Percentiles rank a stretch among this genome's conserved stretches.
phyloP scores from a whole-genome alignment of 1,140 invertebrate genomes.

The Temnothorax nylanderi region DNA sequence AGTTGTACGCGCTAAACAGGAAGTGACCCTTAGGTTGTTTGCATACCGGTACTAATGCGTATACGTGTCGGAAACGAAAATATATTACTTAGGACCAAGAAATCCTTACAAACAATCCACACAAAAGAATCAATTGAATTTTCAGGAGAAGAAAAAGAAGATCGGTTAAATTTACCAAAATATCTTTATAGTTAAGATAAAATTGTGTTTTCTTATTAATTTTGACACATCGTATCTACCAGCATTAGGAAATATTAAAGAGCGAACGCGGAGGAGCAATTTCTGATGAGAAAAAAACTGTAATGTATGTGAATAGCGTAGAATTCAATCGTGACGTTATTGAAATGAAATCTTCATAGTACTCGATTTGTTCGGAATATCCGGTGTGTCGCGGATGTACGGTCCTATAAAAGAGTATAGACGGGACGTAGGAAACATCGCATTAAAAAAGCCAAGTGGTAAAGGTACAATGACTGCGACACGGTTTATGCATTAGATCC shows the following conservation, averaged over 20 bases:
- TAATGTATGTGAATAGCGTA: not conserved
- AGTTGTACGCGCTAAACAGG: constrained; percentile 59
- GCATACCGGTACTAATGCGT: constrained; percentile 1
- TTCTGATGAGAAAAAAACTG: not conserved
- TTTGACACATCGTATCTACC: not conserved
- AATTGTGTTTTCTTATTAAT: not conserved
- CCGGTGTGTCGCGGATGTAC: constrained; percentile 28
- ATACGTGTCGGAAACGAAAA: constrained; percentile 24
- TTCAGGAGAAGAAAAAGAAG: not conserved
- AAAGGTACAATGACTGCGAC: constrained; percentile 73
- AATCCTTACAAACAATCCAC: not conserved
- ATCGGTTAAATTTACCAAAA: not conserved
- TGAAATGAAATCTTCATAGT: constrained; percentile 16
- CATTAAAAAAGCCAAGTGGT: constrained; percentile 79
- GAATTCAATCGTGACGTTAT: not conserved
- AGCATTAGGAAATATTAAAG: not conserved
- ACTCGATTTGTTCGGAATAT: constrained; percentile 8
- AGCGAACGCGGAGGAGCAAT: not conserved
- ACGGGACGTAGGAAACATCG: constrained; percentile 68
- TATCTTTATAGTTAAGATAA: not conserved
- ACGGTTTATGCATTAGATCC: constrained; percentile 83
- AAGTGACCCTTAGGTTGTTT: constrained; percentile 56
- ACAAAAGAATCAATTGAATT: not conserved
- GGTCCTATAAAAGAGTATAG: constrained; percentile 44
- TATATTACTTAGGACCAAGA: not conserved